phyloP scores from a whole-genome alignment of 2,113 vertebrate species.

The Alethe castanea region DNA sequence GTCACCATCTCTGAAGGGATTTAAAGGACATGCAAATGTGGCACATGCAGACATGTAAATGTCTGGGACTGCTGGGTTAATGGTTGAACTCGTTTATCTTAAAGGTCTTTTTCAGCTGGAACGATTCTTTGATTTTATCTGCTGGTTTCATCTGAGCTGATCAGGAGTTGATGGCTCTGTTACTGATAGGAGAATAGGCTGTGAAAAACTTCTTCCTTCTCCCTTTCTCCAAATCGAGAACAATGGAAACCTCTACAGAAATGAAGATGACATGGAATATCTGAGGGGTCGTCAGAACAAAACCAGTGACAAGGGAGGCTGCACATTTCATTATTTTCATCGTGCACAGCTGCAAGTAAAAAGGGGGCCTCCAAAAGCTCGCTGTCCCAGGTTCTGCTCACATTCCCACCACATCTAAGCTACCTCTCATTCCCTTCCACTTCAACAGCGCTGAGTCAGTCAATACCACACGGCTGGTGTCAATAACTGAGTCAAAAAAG shows the following conservation, averaged over 20 bases:
- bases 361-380: neutral
- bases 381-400: neutral
- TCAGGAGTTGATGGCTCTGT: neutral
- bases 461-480: accelerated
- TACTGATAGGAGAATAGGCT: neutral
- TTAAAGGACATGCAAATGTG: neutral
- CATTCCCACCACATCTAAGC: neutral
- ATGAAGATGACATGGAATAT: neutral
- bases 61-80: neutral
- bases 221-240: neutral
- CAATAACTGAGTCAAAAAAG: too few relatives aligned
- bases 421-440: neutral
- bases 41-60: neutral
- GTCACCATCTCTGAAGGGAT: neutral
- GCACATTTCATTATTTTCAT: neutral
- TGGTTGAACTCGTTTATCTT: neutral
- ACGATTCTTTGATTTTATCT: neutral
- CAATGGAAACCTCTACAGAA: neutral
- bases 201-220: neutral
- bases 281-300: neutral
- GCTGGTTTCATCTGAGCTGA: neutral
- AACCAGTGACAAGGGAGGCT: neutral
- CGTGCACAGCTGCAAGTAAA: neutral
- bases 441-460: neutral
- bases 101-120: neutral